A percentile compares a stretch with the other conserved stretches of the same genome.
phyloP scores from a whole-genome alignment of 2,888 invertebrate genomes.

The Pegoplata infirma region DNA sequence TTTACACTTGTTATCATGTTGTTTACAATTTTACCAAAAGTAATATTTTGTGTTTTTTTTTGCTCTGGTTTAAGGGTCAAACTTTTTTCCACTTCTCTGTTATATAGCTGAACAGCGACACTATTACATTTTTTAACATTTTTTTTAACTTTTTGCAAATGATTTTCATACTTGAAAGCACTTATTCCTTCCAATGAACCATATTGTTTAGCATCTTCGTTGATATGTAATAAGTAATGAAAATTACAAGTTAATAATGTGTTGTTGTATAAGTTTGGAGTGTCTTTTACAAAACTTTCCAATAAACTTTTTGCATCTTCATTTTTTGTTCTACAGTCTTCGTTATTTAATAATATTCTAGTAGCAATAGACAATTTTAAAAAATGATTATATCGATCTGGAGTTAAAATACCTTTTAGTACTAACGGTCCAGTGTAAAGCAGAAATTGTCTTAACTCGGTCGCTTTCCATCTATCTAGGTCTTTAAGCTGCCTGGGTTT shows the following conservation, averaged over 20 bases:
- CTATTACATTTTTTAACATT: constrained; percentile 23
- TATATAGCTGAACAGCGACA: constrained; percentile 35
- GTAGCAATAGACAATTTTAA: constrained; percentile 28
- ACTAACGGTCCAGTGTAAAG: constrained; percentile 43
- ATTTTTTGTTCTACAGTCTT: constrained; percentile 14
- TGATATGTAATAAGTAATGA: constrained; percentile 36
- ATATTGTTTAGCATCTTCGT: too few species aligned
- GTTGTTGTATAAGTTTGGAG: constrained; percentile 25
- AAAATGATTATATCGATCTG: constrained; percentile 35
- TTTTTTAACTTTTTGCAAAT: constrained; percentile 33
- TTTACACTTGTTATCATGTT: too few species aligned
- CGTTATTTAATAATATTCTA: constrained; percentile 25
- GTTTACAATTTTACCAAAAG: neutral
- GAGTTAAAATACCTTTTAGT: constrained; percentile 28
- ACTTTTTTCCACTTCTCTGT: constrained; percentile 41
- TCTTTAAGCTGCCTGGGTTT: constrained; percentile 24
- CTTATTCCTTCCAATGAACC: too few species aligned
- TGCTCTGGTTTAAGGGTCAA: neutral
- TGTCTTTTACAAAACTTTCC: constrained; percentile 26
- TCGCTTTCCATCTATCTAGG: constrained; percentile 41
- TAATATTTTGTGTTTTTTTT: neutral
- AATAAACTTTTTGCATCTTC: constrained; percentile 31
- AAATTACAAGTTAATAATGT: constrained; percentile 36
- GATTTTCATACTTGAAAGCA: neutral
- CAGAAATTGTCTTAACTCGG: constrained; percentile 32